Base-by-base conservation (phyloP, 2,797 vertebrate genomes). In the Chelmon rostratus region DNA sequence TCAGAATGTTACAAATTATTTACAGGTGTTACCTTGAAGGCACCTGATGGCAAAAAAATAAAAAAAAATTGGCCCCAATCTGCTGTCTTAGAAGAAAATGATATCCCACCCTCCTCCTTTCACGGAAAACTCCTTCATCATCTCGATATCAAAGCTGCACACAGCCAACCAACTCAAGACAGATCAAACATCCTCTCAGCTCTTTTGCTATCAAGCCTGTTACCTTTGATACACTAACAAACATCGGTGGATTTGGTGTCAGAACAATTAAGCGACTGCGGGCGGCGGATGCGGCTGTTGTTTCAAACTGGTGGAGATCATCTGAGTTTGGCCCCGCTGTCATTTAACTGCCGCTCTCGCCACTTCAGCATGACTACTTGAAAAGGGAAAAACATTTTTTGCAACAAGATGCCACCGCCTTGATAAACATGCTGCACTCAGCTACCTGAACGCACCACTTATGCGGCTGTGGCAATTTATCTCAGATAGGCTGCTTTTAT, bases 181-280 rank as follows among this genome's bases (percentile, higher is more conserved):
- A 38, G 44, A 87, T 75, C 0, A 68, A 80, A 47, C 38, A 31
- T 25, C 59, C 58, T n/a, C 49, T 25, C 47, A 4, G 1, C 40
- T 11, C 33, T 1, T 59, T 28, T 16, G 40, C 54, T 19, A 44
- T 16, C 21, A 44, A 19, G 57, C 67, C 31, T 1, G 40, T 54
- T 82, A 40, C 40, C 79, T 79, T 71, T 78, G 50, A 77, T 84
- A 38, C 3, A 6, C 49, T 54, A 25, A 68, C 54, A 83, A 86
- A 85, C 62, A 74, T 47, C 19, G 8, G 31, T 11, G 13, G 19
- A 28, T 5, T 58, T 25, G 0, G 46, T 28, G 70, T 74, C 67
- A 77, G n/a, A 8, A 50, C 37, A 81, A 83, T 81, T 54, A 78
- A 59, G 40, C 6, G 38, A 53, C 76, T 8, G 69, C 49, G 0